phyloP scores from a whole-genome alignment of 2,113 vertebrate genomes.

The Toxostoma redivivum region DNA sequence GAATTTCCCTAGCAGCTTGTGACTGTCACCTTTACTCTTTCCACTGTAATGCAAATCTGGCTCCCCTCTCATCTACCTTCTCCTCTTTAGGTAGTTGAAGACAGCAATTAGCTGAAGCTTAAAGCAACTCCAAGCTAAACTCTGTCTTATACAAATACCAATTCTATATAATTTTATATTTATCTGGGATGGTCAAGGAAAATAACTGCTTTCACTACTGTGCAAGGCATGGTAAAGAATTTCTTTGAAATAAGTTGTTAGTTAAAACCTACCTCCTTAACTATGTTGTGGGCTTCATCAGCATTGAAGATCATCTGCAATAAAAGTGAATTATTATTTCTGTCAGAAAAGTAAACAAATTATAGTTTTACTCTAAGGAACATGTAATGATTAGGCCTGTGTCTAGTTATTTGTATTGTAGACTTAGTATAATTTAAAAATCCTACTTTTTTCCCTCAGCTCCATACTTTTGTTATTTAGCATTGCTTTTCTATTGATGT shows the following conservation, averaged over 20 bases:
- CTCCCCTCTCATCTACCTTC: not conserved
- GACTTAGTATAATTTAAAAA: not conserved
- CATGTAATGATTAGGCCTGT: rapidly evolving
- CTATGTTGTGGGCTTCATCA: conserved; percentile 76
- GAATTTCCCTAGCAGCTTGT: not conserved
- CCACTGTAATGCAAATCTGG: not conserved
- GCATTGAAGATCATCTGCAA: conserved; percentile 74
- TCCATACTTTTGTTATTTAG: not conserved
- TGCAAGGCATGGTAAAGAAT: not conserved
- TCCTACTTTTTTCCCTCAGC: not conserved
- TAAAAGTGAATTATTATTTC: not conserved
- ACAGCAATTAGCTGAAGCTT: not conserved
- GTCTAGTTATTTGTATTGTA: not conserved
- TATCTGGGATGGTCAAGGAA: not conserved
- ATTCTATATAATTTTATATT: not conserved
- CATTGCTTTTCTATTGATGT: not conserved
- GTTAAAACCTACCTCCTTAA: conserved; percentile 72
- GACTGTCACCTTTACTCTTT: not conserved
- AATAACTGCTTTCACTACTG: not conserved
- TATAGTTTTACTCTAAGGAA: not conserved
- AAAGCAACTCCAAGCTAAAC: not conserved
- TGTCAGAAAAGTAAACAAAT: not conserved
- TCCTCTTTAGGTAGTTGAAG: not conserved
- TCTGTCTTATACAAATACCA: not conserved
- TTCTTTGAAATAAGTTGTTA: not conserved